Conservation (phyloP, 2,113 vertebrate species). For the Lagopus muta region DNA sequence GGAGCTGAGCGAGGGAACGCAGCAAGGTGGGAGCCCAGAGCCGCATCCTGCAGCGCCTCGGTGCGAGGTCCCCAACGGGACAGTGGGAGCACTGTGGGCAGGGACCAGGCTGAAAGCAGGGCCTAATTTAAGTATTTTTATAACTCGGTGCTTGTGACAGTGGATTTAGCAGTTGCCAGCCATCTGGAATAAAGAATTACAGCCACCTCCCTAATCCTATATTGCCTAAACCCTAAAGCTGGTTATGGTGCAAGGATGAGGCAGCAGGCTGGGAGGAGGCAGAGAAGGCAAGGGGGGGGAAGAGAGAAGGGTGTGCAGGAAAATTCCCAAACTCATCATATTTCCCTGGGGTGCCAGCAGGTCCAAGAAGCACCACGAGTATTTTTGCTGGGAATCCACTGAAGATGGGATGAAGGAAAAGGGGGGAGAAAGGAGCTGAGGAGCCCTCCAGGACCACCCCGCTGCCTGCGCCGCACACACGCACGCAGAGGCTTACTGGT, state of each 20-base stretch:
- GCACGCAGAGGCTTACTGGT: slow-evolving; percentile 67
- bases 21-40: background rate
- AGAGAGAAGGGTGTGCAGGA: background rate
- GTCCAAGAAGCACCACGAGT: slow-evolving; percentile 83
- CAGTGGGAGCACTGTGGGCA: background rate
- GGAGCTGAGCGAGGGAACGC: slow-evolving; percentile 26
- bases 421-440: slow-evolving; percentile 69
- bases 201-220: slow-evolving; percentile 84
- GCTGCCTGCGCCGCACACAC: slow-evolving; percentile 60
- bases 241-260: slow-evolving; percentile 76
- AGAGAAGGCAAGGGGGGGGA: background rate
- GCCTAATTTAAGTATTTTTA: slow-evolving; percentile 80
- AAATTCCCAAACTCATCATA: slow-evolving; percentile 33
- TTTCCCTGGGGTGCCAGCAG: slow-evolving; percentile 70
- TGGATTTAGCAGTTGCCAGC: slow-evolving; percentile 79
- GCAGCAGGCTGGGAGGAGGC: slow-evolving; percentile 72
- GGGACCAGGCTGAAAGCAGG: slow-evolving; percentile 49
- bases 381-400: slow-evolving; percentile 71
- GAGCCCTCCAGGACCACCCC: slow-evolving; percentile 58
- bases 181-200: slow-evolving; percentile 87
- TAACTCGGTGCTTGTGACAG: slow-evolving; percentile 71
- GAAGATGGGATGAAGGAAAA: slow-evolving; percentile 16
- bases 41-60: background rate
- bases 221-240: slow-evolving; percentile 84
- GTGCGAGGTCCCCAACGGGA: background rate